Evolutionary conservation across 2,797 vertebrate genomes (phyloP).

Genomic region (Vireo griseus): DNA sequence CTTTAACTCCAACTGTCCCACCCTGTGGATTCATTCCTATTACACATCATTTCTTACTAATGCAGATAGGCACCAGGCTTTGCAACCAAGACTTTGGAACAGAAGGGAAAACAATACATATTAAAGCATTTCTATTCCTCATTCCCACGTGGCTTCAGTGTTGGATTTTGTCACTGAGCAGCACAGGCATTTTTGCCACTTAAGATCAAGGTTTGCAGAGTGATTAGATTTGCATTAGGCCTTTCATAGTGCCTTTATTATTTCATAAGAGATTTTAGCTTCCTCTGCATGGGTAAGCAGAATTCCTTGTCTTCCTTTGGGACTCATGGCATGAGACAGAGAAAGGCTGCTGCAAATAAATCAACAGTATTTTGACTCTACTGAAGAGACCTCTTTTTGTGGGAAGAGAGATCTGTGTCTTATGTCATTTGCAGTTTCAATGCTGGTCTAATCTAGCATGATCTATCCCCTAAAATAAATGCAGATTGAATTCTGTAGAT

Average conservation of each 20-base stretch:
- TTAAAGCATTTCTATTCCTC: neutral
- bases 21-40: neutral
- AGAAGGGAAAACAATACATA: rapidly evolving
- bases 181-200: neutral
- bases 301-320: neutral
- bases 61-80: neutral
- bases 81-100: neutral
- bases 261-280: conserved; percentile 3
- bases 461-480: neutral
- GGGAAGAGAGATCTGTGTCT: neutral
- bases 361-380: neutral
- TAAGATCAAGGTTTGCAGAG: neutral
- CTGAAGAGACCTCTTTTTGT: neutral
- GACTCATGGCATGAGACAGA: neutral
- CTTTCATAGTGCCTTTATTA: neutral
- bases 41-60: neutral
- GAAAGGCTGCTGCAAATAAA: neutral
- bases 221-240: conserved; percentile 7
- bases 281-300: neutral
- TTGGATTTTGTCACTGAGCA: neutral
- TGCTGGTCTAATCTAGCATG: neutral
- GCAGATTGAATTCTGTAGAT: neutral
- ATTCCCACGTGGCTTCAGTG: neutral
- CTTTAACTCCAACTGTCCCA: neutral
- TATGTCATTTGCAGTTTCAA: neutral